phyloP scores from a whole-genome alignment of 2,113 vertebrate species.

The Rostratula benghalensis region DNA sequence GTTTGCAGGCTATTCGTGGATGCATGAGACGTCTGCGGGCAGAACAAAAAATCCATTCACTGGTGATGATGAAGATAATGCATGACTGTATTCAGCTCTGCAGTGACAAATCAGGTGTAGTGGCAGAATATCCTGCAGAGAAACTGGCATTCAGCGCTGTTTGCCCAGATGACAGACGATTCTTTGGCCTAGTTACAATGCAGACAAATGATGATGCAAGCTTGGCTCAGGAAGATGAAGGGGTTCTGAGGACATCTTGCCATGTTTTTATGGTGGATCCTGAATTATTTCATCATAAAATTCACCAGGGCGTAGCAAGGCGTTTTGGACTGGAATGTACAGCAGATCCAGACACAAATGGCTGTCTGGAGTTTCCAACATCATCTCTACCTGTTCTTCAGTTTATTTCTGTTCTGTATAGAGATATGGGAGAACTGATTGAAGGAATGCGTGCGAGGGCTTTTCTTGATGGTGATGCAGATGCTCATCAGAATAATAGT shows the following conservation, averaged over 20 bases:
- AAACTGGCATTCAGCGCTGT: constrained; percentile 96
- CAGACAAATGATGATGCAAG: constrained; percentile 83
- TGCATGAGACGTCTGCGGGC: constrained; percentile 96
- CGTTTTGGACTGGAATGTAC: constrained; percentile 94
- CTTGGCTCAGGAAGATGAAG: constrained; percentile 82
- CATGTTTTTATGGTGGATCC: constrained; percentile 98
- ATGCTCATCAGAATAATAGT: constrained; percentile 92
- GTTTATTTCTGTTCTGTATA: constrained; percentile 93
- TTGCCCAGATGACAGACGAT: constrained; percentile 91
- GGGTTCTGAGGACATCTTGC: constrained; percentile 89
- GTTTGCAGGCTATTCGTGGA: constrained; percentile 94
- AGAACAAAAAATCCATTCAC: constrained; percentile 92
- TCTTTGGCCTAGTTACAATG: constrained; percentile 97
- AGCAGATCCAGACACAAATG: constrained; percentile 91
- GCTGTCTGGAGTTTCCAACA: constrained; percentile 93
- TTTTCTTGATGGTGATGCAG: constrained; percentile 88
- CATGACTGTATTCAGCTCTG: constrained; percentile 92
- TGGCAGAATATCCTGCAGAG: constrained; percentile 94
- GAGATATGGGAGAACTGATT: constrained; percentile 95
- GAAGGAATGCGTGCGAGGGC: constrained; percentile 92
- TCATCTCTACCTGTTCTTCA: constrained; percentile 94
- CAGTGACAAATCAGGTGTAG: constrained; percentile 81
- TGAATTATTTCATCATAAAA: constrained; percentile 91
- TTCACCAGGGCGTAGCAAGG: constrained; percentile 87
- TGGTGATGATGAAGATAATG: constrained; percentile 95